A percentile compares a stretch with the other conserved stretches of the same genome.
Evolutionary conservation across 2,888 invertebrate genomes (phyloP).

Genomic region (Drosophila nr. medialis): DNA sequence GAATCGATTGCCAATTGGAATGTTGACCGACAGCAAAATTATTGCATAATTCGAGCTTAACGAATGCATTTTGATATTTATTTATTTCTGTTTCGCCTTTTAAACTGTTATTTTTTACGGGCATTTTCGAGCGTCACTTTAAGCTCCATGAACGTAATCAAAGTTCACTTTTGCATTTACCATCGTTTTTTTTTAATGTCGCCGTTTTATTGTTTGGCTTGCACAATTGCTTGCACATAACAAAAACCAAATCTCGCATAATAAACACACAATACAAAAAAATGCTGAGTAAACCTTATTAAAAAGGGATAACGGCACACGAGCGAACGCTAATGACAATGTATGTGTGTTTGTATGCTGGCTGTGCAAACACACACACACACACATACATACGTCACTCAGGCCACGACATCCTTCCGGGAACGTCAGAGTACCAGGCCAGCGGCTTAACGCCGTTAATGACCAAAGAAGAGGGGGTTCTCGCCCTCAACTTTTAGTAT

Average conservation of each 20-base stretch:
- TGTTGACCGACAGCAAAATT: slow-evolving; percentile 1
- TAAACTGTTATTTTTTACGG: not conserved
- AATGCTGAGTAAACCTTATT: slow-evolving; percentile 80
- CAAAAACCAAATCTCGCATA: slow-evolving; percentile 70
- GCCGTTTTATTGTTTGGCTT: slow-evolving; percentile 26
- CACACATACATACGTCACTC: slow-evolving; percentile 76
- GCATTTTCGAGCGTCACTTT: slow-evolving; percentile 17
- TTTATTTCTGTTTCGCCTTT: not conserved
- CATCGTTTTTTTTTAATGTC: slow-evolving; percentile 13
- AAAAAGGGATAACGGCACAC: slow-evolving; percentile 77
- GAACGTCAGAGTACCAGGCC: slow-evolving; percentile 18
- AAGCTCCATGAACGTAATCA: slow-evolving; percentile 34
- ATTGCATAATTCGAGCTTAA: slow-evolving; percentile 5
- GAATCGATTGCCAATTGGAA: slow-evolving; percentile 8
- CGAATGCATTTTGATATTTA: not conserved
- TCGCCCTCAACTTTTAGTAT: slow-evolving; percentile 28
- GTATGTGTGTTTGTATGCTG: slow-evolving; percentile 34
- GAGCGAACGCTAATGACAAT: slow-evolving; percentile 75
- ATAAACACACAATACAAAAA: slow-evolving; percentile 65
- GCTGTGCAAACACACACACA: slow-evolving; percentile 73
- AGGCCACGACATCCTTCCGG: slow-evolving; percentile 79
- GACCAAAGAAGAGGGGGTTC: slow-evolving; percentile 68
- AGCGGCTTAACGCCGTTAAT: slow-evolving; percentile 75
- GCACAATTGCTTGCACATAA: slow-evolving; percentile 62
- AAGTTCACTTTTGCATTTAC: slow-evolving; percentile 32